Evolutionary conservation across 2,797 vertebrate species (phyloP), one percentile per base, ranked within the genome.

Genomic region (Okamejei kenojei): DNA sequence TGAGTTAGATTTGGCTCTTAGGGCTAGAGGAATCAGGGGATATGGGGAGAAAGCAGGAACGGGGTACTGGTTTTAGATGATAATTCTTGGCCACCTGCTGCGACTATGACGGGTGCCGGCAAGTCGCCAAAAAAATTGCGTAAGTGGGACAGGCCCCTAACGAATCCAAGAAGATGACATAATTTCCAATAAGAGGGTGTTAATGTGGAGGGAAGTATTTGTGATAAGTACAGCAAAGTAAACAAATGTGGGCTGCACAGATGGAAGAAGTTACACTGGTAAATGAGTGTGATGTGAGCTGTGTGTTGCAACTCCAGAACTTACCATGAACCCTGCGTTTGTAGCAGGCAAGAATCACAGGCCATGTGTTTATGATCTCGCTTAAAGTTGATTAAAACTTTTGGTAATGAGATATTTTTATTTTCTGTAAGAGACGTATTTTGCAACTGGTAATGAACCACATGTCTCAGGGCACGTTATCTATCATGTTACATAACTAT

Each of bases 401-500:
- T 92, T 58, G 26, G 26, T 92, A 76, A 92, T 92, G 65, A 92
- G 90, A 32, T 92, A 92, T 76, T 92, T 92, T 92, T 76, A 76
- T 76, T 92, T 76, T 92, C 71, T 92, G 90, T 76, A 76, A 92
- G 90, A 74, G 3, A 74, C 13, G 38, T 45, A 10, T 74, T 74
- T 63, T 76, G 38, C 71, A 76, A 92, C 90, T 74, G 35, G 23
- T 74, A 92, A 92, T 76, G 54, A 92, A 45, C 45, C 71, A 76
- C 58, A 63, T 71, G 15, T 92, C 58, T 92, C 54, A 54, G 45
- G 45, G 68, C 90, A 92, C 71, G 23, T 26, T 90, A 74, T 92
- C 58, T 76, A 76, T 76, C 71, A 92, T n/a, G 5, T 74, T 54
- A 76, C 73, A 54, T 68, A 68, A n/a, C 38, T 45, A 76, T n/a